Conservation (phyloP, 2,797 vertebrate genomes). For the Erithacus rubecula region DNA sequence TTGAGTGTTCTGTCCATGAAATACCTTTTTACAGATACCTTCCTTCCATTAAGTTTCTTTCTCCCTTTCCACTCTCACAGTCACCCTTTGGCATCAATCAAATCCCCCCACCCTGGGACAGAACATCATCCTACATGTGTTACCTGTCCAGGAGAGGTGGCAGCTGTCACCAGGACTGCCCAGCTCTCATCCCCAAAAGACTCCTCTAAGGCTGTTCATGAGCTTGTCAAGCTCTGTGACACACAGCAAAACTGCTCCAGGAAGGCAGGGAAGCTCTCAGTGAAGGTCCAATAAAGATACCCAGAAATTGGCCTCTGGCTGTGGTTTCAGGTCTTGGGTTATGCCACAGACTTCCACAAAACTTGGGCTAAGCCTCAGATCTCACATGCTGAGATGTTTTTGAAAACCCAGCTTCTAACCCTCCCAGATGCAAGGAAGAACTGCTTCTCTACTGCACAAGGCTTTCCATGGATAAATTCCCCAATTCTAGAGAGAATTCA, state of each 20-base stretch:
- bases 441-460: neutral
- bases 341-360: neutral
- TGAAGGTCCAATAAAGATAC: neutral
- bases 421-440: neutral
- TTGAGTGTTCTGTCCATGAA: neutral
- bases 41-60: neutral
- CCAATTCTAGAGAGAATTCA: neutral
- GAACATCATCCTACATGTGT: fast-evolving
- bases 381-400: neutral
- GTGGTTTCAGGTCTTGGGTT: neutral
- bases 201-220: fast-evolving
- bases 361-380: neutral
- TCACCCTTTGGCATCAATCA: neutral
- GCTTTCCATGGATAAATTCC: neutral
- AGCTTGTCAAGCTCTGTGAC: neutral
- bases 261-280: neutral
- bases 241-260: neutral
- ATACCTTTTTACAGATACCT: neutral
- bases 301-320: neutral
- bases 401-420: neutral
- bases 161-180: neutral
- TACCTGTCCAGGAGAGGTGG: neutral
- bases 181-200: neutral
- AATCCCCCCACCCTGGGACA: neutral
- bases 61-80: neutral